phyloP scores from a whole-genome alignment of 1,140 invertebrate species.

The Habropoda laboriosa region DNA sequence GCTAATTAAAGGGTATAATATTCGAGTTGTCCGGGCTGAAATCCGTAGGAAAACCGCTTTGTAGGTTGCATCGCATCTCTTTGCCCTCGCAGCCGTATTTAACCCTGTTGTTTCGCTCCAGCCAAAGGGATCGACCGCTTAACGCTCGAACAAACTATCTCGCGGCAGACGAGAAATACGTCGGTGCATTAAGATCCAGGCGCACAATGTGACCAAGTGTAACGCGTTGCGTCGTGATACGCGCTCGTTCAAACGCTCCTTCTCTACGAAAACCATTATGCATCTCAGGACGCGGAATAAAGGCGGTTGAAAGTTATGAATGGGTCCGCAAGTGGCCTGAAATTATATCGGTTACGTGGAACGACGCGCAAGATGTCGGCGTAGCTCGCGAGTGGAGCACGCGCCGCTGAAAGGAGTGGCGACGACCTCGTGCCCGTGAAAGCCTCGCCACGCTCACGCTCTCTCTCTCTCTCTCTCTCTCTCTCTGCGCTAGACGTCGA shows the following conservation, averaged over 20 bases:
- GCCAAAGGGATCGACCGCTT: constrained; percentile 33
- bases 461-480: too few species aligned
- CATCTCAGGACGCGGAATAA: not conserved
- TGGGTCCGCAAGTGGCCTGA: constrained; percentile 41
- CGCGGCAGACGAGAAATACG: constrained; percentile 21
- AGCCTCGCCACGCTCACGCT: constrained; percentile 2
- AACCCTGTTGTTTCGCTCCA: constrained; percentile 3
- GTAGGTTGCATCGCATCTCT: not conserved
- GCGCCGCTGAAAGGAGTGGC: constrained; percentile 40
- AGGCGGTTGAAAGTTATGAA: constrained; percentile 41
- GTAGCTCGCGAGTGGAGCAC: constrained; percentile 3
- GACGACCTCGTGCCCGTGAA: constrained; percentile 31
- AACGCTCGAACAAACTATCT: constrained; percentile 17
- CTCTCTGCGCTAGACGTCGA: constrained; percentile 47
- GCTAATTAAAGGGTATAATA: not conserved
- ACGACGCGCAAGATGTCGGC: constrained; percentile 35
- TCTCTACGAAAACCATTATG: constrained; percentile 48
- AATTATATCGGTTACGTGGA: constrained; percentile 66
- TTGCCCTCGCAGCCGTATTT: constrained; percentile 1
- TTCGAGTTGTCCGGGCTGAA: too few species aligned
- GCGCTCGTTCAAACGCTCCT: not conserved
- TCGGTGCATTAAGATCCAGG: not conserved
- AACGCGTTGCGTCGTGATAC: not conserved
- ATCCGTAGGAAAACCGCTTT: not conserved
- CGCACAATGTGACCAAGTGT: constrained; percentile 10